These are phyloP conservation scores for Podarcis raffonei DNA, from an alignment of 2,113 vertebrate species.

Conservation along the genomic window DNA sequence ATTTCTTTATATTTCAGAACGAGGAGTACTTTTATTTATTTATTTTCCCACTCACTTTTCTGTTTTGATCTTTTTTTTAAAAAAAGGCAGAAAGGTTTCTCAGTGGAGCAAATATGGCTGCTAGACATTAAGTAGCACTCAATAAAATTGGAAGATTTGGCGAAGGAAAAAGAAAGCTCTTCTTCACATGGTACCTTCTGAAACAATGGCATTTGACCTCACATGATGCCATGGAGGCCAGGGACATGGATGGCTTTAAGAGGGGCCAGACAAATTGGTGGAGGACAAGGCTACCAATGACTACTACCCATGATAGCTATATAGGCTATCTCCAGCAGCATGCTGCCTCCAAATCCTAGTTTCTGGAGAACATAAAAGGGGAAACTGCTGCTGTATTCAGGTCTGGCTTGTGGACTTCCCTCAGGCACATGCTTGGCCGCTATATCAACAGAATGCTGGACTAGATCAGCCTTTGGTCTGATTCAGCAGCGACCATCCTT, in stretches of 20 bases:
- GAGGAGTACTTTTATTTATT: background rate
- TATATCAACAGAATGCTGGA: background rate
- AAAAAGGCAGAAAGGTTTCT: no score
- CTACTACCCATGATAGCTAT: background rate
- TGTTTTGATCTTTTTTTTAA: background rate
- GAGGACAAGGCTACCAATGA: background rate
- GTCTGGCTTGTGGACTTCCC: background rate
- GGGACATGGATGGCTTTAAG: no score
- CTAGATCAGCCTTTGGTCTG: background rate
- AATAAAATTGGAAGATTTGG: no score
- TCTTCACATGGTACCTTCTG: no score
- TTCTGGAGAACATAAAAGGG: background rate
- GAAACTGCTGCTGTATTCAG: background rate
- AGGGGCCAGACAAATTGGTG: no score
- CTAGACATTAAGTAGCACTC: no score
- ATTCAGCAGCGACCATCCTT: background rate
- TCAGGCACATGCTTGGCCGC: background rate
- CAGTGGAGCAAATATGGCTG: no score
- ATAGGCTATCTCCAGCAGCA: background rate
- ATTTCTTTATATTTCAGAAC: background rate
- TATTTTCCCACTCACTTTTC: background rate
- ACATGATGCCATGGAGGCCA: no score
- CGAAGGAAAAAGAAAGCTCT: no score
- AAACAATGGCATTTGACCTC: no score
- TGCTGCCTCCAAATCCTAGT: no score